A percentile compares a stretch with the other conserved stretches of the same genome.
Evolutionary conservation across 2,113 vertebrate species (phyloP).

Genomic region (Myxocyprinus asiaticus): DNA sequence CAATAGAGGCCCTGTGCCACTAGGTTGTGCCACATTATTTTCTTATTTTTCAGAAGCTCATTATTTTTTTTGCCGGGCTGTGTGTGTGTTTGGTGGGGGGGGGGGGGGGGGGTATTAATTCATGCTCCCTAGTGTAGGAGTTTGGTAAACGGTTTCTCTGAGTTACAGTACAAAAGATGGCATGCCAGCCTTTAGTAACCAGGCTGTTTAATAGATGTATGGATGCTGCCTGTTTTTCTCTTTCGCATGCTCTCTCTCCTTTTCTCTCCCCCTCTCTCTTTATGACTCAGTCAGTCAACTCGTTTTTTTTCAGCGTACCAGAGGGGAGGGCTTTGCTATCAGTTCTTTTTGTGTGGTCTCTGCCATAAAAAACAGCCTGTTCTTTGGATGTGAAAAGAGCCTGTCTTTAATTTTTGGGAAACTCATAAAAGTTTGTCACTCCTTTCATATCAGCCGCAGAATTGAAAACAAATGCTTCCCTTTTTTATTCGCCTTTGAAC

Average conservation of each 20-base stretch:
- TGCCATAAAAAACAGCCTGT: slow-evolving; percentile 86
- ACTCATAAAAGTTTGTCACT: slow-evolving; percentile 90
- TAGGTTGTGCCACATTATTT: slow-evolving; percentile 59
- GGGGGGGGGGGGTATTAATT: slow-evolving; percentile 51
- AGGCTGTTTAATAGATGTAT: slow-evolving; percentile 69
- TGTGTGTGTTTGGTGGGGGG: too few relatives aligned
- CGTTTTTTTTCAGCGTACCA: slow-evolving; percentile 70
- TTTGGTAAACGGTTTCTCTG: slow-evolving; percentile 70
- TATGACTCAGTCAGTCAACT: not conserved
- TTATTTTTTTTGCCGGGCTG: slow-evolving; percentile 67
- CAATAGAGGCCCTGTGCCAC: slow-evolving; percentile 73
- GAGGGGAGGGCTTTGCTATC: slow-evolving; percentile 76
- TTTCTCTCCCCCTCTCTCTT: slow-evolving; percentile 6
- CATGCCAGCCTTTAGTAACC: slow-evolving; percentile 73
- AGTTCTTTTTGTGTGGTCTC: slow-evolving; percentile 95
- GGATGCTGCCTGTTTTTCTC: slow-evolving; percentile 49
- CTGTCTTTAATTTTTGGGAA: slow-evolving; percentile 93
- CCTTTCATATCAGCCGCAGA: slow-evolving; percentile 78
- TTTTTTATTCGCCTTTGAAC: slow-evolving; percentile 84
- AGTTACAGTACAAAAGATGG: slow-evolving; percentile 74
- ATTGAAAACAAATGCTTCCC: slow-evolving; percentile 94
- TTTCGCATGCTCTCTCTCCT: not conserved
- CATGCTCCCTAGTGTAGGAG: slow-evolving; percentile 75
- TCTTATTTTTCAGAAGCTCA: slow-evolving; percentile 69
- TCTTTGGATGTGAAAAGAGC: slow-evolving; percentile 87